Percentiles rank a stretch among this genome's conserved stretches.
Evolutionary conservation across 2,113 vertebrate species (phyloP).

Genomic region (Gopherus flavomarginatus): DNA sequence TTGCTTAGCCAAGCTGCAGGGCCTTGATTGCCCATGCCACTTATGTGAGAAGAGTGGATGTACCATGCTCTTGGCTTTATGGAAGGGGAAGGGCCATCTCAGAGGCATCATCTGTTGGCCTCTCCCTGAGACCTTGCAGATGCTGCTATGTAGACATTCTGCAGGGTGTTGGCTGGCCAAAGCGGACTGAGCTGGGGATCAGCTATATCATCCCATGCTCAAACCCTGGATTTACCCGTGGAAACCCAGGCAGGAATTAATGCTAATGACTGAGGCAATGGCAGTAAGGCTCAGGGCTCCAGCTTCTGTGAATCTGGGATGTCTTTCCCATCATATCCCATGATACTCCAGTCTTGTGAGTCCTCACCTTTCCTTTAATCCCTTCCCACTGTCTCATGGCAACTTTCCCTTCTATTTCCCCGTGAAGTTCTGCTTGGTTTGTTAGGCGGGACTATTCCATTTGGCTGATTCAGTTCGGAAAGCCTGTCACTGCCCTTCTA

Average conservation of each 20-base stretch:
- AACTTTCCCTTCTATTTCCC: neutral
- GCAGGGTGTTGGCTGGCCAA: neutral
- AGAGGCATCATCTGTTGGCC: neutral
- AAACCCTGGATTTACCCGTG: neutral
- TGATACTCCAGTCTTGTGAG: neutral
- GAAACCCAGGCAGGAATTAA: neutral
- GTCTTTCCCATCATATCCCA: neutral
- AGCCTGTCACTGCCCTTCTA: accelerated
- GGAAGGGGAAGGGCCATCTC: neutral
- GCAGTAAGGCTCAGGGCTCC: neutral
- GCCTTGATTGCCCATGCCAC: neutral
- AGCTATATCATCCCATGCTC: neutral
- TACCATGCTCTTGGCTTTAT: neutral
- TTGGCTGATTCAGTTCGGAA: accelerated
- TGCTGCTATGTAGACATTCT: neutral
- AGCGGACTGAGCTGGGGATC: neutral
- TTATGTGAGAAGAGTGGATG: neutral
- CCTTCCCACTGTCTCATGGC: neutral
- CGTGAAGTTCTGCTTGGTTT: neutral
- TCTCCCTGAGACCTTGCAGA: neutral
- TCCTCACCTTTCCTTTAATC: neutral
- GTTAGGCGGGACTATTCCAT: neutral
- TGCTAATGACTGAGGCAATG: neutral
- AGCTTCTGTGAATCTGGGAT: neutral
- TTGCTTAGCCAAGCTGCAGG: neutral